A percentile compares a stretch with the other conserved stretches of the same genome.
Conservation (phyloP, 92 coral and sea anemone species). For the Palythoa grandiflora region DNA sequence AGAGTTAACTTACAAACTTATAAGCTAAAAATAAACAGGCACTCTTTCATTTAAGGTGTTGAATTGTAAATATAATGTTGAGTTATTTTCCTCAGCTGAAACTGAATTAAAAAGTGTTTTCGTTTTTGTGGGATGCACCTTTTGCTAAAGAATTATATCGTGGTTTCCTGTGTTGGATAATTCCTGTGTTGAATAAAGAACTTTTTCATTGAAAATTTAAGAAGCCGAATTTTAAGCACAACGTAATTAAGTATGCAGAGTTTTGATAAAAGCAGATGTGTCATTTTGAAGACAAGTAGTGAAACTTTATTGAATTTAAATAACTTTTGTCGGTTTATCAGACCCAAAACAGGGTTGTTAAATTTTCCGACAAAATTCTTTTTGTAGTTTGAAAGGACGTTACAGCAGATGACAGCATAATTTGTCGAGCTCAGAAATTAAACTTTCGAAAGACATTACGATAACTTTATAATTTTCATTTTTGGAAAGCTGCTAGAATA, state of each 20-base stretch:
- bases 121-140: not conserved
- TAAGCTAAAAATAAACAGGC: not conserved
- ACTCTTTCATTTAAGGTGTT: not conserved
- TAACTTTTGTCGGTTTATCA: not conserved
- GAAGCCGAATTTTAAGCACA: not conserved
- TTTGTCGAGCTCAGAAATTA: not conserved
- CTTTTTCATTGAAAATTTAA: not conserved
- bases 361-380: not conserved
- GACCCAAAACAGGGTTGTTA: not conserved
- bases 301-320: constrained; percentile 8
- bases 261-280: not conserved
- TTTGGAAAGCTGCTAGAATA: not conserved
- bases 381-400: not conserved
- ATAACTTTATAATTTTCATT: not conserved
- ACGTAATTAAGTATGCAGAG: not conserved
- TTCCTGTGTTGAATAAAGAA: not conserved
- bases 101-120: not conserved
- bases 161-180: not conserved
- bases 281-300: not conserved
- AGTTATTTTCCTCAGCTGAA: not conserved
- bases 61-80: not conserved
- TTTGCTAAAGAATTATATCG: not conserved
- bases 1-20: not conserved
- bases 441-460: not conserved
- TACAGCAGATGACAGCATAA: not conserved